A percentile compares a stretch with the other conserved stretches of the same genome.
Evolutionary conservation across 2,797 vertebrate species (phyloP).

Genomic region (Centropyge bicolor): DNA sequence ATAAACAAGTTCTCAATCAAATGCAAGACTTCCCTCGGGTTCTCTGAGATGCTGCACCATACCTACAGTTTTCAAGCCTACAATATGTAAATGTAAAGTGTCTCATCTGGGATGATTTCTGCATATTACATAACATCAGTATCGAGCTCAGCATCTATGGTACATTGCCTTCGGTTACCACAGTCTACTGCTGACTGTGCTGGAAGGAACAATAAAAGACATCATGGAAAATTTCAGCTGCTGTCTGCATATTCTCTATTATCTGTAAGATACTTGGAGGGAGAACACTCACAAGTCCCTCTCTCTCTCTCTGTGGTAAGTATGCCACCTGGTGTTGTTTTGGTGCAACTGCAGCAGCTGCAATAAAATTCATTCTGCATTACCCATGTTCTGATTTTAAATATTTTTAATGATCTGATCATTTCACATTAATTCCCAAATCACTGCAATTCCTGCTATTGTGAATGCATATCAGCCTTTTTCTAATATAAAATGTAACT

Average conservation of each 20-base stretch:
- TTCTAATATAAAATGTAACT: too few species aligned
- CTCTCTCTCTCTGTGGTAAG: conserved; percentile 3
- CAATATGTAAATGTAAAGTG: neutral
- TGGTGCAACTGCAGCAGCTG: conserved; percentile 4
- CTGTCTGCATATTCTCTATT: conserved; percentile 12
- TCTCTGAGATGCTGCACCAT: neutral
- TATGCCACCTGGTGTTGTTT: conserved; percentile 55
- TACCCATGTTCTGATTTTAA: neutral
- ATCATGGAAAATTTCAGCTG: neutral
- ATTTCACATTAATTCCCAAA: neutral
- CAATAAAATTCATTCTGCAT: neutral
- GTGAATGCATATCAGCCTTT: neutral
- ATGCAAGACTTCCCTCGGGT: neutral
- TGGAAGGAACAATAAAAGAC: neutral
- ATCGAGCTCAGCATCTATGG: neutral
- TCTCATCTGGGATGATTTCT: neutral
- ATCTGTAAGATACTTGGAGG: neutral
- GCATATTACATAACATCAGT: neutral
- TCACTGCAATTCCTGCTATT: neutral
- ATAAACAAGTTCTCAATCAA: neutral
- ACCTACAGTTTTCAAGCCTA: neutral
- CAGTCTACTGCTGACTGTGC: conserved; percentile 2
- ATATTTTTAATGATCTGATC: neutral
- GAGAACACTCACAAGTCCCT: neutral
- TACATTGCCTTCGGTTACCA: neutral